phyloP scores from a whole-genome alignment of 2,888 invertebrate species.

The Eupithecia dodoneata region DNA sequence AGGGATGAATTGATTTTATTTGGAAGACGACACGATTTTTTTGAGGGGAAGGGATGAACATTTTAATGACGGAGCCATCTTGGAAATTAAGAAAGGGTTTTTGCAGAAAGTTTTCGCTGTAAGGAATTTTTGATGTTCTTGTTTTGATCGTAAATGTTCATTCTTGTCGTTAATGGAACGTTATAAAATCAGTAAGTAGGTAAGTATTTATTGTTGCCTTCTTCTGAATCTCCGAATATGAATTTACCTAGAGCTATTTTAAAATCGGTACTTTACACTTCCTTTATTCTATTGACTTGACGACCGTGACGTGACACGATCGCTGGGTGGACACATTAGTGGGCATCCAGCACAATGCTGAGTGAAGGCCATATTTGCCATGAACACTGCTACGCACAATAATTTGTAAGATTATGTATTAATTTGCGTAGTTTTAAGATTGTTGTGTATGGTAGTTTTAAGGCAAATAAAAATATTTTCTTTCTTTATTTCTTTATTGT shows the following conservation, averaged over 20 bases:
- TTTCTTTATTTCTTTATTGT: too few species aligned
- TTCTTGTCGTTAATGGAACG: neutral
- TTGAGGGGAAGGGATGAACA: slow-evolving; percentile 56
- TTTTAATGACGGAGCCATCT: slow-evolving; percentile 53
- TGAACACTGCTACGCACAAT: too few species aligned
- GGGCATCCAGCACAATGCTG: too few species aligned
- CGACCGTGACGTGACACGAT: too few species aligned
- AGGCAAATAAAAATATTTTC: too few species aligned
- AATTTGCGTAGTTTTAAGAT: too few species aligned
- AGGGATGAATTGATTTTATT: slow-evolving; percentile 80
- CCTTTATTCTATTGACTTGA: too few species aligned
- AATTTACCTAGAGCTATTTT: neutral
- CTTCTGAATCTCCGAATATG: neutral
- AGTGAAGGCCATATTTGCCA: too few species aligned
- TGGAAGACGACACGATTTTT: slow-evolving; percentile 81
- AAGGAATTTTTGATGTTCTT: slow-evolving; percentile 20
- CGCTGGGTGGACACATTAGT: too few species aligned
- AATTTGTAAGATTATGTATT: too few species aligned
- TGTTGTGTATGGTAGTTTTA: too few species aligned
- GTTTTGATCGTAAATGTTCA: slow-evolving; percentile 14
- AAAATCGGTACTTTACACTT: neutral
- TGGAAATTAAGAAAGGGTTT: slow-evolving; percentile 36
- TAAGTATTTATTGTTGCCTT: neutral
- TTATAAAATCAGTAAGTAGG: neutral
- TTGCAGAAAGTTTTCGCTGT: slow-evolving; percentile 7